Percentiles rank a stretch among this genome's conserved stretches.
Evolutionary conservation across 1,140 invertebrate species (phyloP).

Genomic region (Drosophila sp.): DNA sequence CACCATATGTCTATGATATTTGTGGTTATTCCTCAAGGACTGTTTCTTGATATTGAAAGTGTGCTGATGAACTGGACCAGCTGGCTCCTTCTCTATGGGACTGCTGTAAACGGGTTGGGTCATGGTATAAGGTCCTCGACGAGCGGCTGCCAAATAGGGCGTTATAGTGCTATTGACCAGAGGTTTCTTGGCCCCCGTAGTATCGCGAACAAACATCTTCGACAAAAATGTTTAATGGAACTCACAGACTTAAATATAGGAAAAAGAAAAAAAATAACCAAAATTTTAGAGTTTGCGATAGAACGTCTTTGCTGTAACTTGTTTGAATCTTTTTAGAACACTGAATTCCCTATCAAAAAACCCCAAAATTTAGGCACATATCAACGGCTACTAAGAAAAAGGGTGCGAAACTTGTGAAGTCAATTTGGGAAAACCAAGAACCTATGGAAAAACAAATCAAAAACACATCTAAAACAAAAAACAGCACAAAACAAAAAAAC

Average conservation of each 20-base stretch:
- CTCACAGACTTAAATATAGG: neutral
- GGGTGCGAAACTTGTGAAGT: neutral
- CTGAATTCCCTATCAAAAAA: neutral
- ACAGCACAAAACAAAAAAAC: neutral
- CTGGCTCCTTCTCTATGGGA: constrained; percentile 26
- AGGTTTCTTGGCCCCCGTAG: constrained; percentile 4
- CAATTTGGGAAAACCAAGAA: neutral
- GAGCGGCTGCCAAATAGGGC: constrained; percentile 50
- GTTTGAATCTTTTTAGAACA: neutral
- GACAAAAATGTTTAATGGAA: neutral
- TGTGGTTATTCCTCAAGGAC: constrained; percentile 37
- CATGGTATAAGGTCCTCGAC: constrained; percentile 52
- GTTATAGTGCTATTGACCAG: constrained; percentile 21
- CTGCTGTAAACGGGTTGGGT: constrained; percentile 52
- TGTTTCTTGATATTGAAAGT: constrained; percentile 60
- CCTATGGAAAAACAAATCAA: neutral
- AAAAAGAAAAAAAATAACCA: neutral
- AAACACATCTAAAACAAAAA: neutral
- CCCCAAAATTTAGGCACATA: neutral
- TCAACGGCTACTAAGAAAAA: neutral
- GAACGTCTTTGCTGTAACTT: neutral
- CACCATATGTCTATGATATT: constrained; percentile 48
- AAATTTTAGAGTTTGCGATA: constrained; percentile 9
- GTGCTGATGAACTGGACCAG: constrained; percentile 30
- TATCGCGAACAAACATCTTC: constrained; percentile 59